Evolutionary conservation across 2,888 invertebrate species (phyloP).

Genomic region (Lasius platythorax): DNA sequence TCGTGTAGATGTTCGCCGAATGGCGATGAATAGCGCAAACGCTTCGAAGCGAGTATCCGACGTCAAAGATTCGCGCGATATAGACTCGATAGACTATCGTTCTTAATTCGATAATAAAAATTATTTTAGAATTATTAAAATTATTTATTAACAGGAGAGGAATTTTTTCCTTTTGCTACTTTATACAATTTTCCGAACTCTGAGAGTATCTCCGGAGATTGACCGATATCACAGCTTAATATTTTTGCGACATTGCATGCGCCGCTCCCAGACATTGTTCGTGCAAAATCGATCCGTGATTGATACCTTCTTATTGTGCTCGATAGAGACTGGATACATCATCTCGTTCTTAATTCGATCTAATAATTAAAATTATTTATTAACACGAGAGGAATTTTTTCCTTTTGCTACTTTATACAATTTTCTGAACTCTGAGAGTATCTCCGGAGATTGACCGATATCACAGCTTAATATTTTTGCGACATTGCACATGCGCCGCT

Average conservation of each 20-base stretch:
- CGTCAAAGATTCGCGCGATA: background rate
- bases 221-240: background rate
- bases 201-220: background rate
- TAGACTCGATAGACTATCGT: background rate
- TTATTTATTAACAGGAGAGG: background rate
- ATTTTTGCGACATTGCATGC: background rate
- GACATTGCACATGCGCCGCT: background rate
- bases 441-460: background rate
- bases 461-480: background rate
- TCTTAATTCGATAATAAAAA: background rate
- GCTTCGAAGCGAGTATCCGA: background rate
- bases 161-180: background rate
- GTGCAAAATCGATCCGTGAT: slow-evolving; percentile 37
- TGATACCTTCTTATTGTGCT: slow-evolving; percentile 30
- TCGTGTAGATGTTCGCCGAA: slow-evolving; percentile 18
- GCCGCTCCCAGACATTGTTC: background rate
- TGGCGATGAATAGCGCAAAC: background rate
- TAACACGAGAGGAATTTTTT: background rate
- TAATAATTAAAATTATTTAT: background rate
- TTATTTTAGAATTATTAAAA: background rate
- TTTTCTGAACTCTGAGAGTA: background rate
- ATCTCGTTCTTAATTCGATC: background rate
- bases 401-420: background rate
- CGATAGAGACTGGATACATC: too few species aligned
- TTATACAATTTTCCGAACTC: background rate